Conservation (phyloP, 2,888 invertebrate genomes). For the Dendrolimus pini region DNA sequence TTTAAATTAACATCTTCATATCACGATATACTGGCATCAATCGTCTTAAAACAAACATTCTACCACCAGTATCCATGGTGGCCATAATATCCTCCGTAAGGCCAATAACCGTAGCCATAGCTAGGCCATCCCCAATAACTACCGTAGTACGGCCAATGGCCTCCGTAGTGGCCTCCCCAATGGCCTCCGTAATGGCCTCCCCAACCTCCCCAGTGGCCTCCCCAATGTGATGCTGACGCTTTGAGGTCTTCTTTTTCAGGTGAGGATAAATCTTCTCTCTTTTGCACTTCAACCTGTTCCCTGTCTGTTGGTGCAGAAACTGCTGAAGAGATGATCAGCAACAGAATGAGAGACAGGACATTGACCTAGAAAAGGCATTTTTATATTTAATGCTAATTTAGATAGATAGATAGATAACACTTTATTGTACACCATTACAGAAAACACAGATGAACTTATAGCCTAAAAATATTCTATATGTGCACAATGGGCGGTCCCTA, state of each 20-base stretch:
- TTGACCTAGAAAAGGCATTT: conserved; percentile 33
- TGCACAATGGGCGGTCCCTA: too few species aligned
- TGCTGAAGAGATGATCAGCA: conserved; percentile 35
- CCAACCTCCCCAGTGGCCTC: conserved; percentile 33
- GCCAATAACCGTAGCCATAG: conserved; percentile 27
- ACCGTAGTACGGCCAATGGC: conserved; percentile 21
- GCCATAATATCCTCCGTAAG: conserved; percentile 26
- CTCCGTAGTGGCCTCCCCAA: conserved; percentile 30
- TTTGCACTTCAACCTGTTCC: conserved; percentile 20
- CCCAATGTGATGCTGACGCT: conserved; percentile 59
- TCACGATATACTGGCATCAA: too few species aligned
- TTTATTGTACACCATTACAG: too few species aligned
- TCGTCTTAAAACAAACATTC: conserved; percentile 4
- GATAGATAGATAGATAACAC: too few species aligned
- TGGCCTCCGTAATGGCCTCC: conserved; percentile 39
- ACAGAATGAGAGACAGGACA: conserved; percentile 32
- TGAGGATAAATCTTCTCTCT: conserved; percentile 33
- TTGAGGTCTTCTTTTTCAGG: conserved; percentile 56
- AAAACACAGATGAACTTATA: too few species aligned
- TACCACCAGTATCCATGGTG: conserved; percentile 34
- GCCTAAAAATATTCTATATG: too few species aligned
- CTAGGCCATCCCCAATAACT: conserved; percentile 24
- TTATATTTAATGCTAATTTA: too few species aligned
- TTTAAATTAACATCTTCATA: too few species aligned
- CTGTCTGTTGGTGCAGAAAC: conserved; percentile 46